Base-by-base conservation (phyloP, 2,888 invertebrate species). In the Agrochola lychnidis region DNA sequence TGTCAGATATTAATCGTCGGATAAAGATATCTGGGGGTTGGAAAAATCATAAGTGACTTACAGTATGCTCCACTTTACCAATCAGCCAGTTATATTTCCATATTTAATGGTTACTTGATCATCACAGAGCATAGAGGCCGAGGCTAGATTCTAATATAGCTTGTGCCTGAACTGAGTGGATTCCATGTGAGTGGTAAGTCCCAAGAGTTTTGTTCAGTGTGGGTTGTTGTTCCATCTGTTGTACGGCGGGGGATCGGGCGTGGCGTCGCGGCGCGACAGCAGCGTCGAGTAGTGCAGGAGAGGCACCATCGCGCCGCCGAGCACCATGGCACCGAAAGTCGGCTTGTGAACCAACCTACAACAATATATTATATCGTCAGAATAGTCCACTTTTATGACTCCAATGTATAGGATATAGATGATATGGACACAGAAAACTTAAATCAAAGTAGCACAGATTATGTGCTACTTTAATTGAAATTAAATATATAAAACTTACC, bases 201-300 rank as follows among this genome's bases (percentile, higher is more conserved):
- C 36, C 42, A 22, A 36, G 4, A 53, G 30, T 30, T 16, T 68
- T 14, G 61, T 75, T 93, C 91, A 94, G 87, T 93, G 93, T 70
- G 88, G 87, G 63, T 90, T 88, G 57, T 92, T 90, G 76, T 89
- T 89, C 92, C 92, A 92, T 40, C 92, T 89, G 16, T 88, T 87
- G 88, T 93, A 93, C 0, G 91, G 91, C 0, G 89, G 89, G 2
- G 92, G 89, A 0, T 91, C 90, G 0, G 87, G 88, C 0, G 90
- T 70, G 19, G 81, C 72, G 22, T 90, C 92, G 0, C 93, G 91
- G 0, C 95, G 91, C 2, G 90, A 74, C 14, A 95, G 86, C 22
- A 96, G 78, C 14, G 92, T 95, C 0, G 96, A 96, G 87, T 96
- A 96, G 87, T 96, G 94, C 12, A 96, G 88, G 6, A 95, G 73